Conservation (phyloP, 2,797 vertebrate species). For the Loris lydekkerianus region DNA sequence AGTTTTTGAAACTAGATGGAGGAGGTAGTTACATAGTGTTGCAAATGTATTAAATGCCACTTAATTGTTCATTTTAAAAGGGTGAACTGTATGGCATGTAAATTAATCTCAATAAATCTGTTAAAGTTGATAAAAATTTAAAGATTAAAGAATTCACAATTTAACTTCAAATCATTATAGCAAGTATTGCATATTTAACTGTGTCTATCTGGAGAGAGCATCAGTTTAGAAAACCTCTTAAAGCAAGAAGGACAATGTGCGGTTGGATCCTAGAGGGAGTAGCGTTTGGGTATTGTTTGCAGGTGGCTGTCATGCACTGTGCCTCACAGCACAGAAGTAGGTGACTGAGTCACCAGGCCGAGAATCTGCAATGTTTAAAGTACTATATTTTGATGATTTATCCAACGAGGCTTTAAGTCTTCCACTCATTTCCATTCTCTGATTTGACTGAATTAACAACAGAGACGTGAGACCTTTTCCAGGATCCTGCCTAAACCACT, state of each 20-base stretch:
- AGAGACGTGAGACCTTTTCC: neutral
- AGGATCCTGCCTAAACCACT: slow-evolving; percentile 55
- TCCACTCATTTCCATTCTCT: neutral
- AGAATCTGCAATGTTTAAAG: neutral
- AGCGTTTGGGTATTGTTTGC: neutral
- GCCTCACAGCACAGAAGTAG: slow-evolving; percentile 64
- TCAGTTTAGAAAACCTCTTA: neutral
- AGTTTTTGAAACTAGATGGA: neutral
- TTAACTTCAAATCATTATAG: neutral
- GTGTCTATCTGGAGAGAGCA: neutral
- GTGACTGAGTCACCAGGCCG: neutral
- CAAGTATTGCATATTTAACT: neutral
- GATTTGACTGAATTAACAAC: neutral
- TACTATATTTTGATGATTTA: neutral
- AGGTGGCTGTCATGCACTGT: neutral
- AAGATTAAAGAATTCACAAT: neutral
- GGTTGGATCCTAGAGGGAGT: neutral
- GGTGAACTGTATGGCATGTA: neutral
- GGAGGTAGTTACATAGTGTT: neutral
- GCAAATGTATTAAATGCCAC: neutral
- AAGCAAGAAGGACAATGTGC: neutral
- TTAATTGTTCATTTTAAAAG: neutral
- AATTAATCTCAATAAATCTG: neutral
- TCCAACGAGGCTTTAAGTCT: neutral
- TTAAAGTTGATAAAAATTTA: neutral